Base-by-base conservation (phyloP, 2,797 vertebrate species). In the Neosilurus hyrtlii region DNA sequence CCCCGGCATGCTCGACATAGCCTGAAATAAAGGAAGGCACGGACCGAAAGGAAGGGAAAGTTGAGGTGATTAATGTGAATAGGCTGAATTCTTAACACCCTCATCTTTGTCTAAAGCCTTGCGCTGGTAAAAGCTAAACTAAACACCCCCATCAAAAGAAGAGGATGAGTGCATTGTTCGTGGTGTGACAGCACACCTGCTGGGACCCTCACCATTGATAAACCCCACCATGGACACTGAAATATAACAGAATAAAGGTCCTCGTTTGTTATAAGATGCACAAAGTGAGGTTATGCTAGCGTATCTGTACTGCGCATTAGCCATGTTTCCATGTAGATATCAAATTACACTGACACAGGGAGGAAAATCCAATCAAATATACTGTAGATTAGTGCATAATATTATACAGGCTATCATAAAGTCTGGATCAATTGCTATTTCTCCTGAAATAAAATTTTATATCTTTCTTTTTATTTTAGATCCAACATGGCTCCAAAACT, bases 11-110 rank as follows among this genome's bases (percentile, higher is more conserved):
- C 83, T 85, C 82, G 43, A 57, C 30, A 70, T 77, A 65, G 72
- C 62, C 82, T 83, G 71, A 82, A 85, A 82, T 73, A 72, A 87
- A 73, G 59, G 75, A 77, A 70, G 77, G 37, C 52, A 52, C 52
- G 81, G 35, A 77, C 49, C 54, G 9, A 86, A 82, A 84, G 78
- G 82, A 82, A 77, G 84, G 77, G 83, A 86, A 80, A 83, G 76
- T 63, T 72, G 65, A 74, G 61, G 61, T 84, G 85, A 87, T 86
- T 82, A 86, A 89, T 87, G 71, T 80, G 63, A 78, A 68, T 78
- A 57, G 80, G 65, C 73, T 80, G 68, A 77, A 79, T 78, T 83
- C 85, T 82, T 84, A 78, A 84, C 68, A 52, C 85, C 85, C 87
- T 84, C 83, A 88, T 84, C 73, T 63, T 67, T 67, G 71, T 73